Evolutionary conservation across 2,113 vertebrate genomes (phyloP).

Genomic region (Oncorhynchus masou): DNA sequence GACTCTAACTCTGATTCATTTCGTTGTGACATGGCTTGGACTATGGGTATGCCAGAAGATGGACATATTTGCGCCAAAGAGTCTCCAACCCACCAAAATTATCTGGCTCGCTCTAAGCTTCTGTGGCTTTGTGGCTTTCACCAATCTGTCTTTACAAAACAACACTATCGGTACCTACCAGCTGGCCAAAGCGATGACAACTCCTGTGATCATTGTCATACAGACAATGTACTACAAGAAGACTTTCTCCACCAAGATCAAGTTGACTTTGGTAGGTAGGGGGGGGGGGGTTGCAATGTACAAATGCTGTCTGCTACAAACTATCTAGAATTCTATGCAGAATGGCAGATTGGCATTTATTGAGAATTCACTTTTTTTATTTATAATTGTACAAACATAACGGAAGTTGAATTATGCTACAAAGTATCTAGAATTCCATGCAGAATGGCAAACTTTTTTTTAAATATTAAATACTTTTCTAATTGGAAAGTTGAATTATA

Average conservation of each 20-base stretch:
- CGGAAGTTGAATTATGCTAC: too few relatives aligned
- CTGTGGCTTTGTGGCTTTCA: constrained; percentile 96
- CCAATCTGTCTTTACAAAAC: constrained; percentile 93
- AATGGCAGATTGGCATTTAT: too few relatives aligned
- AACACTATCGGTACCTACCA: constrained; percentile 98
- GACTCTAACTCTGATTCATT: constrained; percentile 93
- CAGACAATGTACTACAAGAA: constrained; percentile 90
- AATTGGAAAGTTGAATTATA: too few relatives aligned
- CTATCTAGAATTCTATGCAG: background rate
- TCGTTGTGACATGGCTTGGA: constrained; percentile 90
- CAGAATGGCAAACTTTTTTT: too few relatives aligned
- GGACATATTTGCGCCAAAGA: constrained; percentile 87
- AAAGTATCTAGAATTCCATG: too few relatives aligned
- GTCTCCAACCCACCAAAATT: constrained; percentile 78
- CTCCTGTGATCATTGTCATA: constrained; percentile 92
- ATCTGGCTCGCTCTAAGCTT: constrained; percentile 91
- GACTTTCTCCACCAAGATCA: constrained; percentile 86
- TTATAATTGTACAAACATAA: too few relatives aligned
- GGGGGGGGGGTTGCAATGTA: background rate
- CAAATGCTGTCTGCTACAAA: background rate
- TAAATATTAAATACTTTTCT: too few relatives aligned
- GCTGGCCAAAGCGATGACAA: constrained; percentile 97
- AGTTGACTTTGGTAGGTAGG: constrained; percentile 88
- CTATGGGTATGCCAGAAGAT: constrained; percentile 85
- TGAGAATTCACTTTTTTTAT: too few relatives aligned